Percentiles rank a stretch among this genome's conserved stretches.
These are phyloP conservation scores for Hestina assimilis DNA, from an alignment of 1,140 invertebrate genomes.

Conservation along the genomic window DNA sequence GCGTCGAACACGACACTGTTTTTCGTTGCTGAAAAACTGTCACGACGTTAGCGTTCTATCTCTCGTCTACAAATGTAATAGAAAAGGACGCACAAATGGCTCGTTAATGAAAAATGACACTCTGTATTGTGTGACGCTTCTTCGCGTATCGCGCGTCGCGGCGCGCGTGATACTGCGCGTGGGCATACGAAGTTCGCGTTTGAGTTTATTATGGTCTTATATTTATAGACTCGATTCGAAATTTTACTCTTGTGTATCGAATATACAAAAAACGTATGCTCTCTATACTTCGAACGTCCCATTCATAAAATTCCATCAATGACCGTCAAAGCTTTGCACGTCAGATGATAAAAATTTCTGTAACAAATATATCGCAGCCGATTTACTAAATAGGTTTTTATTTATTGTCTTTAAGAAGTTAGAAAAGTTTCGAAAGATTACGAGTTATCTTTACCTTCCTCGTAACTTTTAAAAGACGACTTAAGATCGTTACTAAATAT, in stretches of 20 bases:
- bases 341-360: neutral
- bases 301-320: constrained; percentile 23
- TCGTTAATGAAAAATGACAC: constrained; percentile 14
- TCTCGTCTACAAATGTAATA: constrained; percentile 21
- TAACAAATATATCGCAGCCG: neutral
- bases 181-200: constrained; percentile 33
- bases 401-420: too few relatives aligned
- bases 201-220: constrained; percentile 59
- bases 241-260: constrained; percentile 34
- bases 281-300: constrained; percentile 23
- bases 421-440: too few relatives aligned
- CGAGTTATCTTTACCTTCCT: too few relatives aligned
- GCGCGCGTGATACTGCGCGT: constrained; percentile 52
- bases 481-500: too few relatives aligned
- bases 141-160: constrained; percentile 36
- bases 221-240: constrained; percentile 61
- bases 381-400: too few relatives aligned
- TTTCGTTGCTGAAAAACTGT: constrained; percentile 3
- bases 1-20: neutral
- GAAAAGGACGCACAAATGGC: constrained; percentile 24
- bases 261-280: constrained; percentile 28
- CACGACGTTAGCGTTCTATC: neutral
- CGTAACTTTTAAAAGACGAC: too few relatives aligned
- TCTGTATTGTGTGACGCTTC: neutral
- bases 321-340: neutral